Conservation (phyloP, 2,113 vertebrate species). For the Stegastes partitus region DNA sequence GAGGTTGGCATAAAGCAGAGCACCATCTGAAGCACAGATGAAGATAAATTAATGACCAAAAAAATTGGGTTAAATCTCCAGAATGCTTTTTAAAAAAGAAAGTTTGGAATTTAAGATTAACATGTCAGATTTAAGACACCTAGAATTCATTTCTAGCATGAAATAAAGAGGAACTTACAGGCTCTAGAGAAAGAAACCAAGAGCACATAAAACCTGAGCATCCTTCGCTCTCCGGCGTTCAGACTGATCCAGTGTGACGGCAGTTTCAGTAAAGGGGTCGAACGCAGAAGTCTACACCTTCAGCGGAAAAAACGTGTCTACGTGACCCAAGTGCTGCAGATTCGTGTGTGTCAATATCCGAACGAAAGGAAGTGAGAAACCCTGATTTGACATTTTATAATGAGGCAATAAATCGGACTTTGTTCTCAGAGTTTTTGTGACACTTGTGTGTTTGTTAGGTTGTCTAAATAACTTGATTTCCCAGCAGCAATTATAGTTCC, state of each 20-base stretch:
- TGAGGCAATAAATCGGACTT: too few relatives aligned
- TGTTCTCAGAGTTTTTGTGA: too few relatives aligned
- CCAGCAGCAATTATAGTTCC: too few relatives aligned
- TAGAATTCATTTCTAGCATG: not conserved
- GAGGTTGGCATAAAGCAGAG: constrained; percentile 15
- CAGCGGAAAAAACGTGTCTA: constrained; percentile 15
- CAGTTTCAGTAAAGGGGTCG: constrained; percentile 11
- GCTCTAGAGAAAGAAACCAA: constrained; percentile 16
- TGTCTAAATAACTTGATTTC: too few relatives aligned
- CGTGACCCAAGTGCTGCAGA: not conserved
- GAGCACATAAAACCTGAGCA: constrained; percentile 39
- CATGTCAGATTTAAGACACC: not conserved
- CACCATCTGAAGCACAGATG: constrained; percentile 46
- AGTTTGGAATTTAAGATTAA: too few relatives aligned
- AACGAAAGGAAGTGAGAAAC: constrained; percentile 19
- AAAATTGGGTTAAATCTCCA: not conserved
- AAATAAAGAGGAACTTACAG: constrained; percentile 38
- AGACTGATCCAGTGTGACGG: not conserved
- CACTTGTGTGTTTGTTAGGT: too few relatives aligned
- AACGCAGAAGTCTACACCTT: not conserved
- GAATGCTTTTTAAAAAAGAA: too few relatives aligned
- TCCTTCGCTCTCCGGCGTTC: constrained; percentile 37
- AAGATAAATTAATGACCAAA: not conserved
- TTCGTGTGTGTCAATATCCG: constrained; percentile 7
- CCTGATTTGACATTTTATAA: not conserved